A percentile compares a stretch with the other conserved stretches of the same genome.
Evolutionary conservation across 2,797 vertebrate species (phyloP).

Genomic region (Craterocephalus amniculus): DNA sequence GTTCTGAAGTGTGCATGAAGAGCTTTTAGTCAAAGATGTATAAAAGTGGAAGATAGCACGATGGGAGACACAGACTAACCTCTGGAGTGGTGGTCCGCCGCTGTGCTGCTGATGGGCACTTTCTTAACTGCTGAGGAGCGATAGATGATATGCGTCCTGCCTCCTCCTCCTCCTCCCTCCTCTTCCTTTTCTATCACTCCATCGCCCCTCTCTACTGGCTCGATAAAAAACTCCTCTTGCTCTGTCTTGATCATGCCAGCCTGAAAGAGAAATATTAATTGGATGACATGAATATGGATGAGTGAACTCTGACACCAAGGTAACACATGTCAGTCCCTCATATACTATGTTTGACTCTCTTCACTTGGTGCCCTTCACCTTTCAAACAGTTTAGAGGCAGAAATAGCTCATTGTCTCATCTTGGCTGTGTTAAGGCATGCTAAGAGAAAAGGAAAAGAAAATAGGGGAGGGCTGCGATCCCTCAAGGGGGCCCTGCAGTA

Average conservation of each 20-base stretch:
- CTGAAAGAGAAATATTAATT: conserved; percentile 78
- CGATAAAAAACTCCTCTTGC: conserved; percentile 97
- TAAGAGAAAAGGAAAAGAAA: conserved; percentile 19
- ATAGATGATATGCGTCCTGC: conserved; percentile 92
- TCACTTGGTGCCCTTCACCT: conserved; percentile 14
- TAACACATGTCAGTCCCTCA: conserved; percentile 27
- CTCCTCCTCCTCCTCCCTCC: conserved; percentile 81
- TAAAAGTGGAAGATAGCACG: conserved; percentile 4
- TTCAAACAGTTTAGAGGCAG: conserved; percentile 25
- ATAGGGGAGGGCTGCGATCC: conserved; percentile 28
- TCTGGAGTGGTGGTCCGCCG: conserved; percentile 81
- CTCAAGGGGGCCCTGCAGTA: conserved; percentile 28
- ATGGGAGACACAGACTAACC: conserved; percentile 83
- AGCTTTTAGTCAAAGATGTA: conserved; percentile 31
- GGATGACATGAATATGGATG: conserved; percentile 14
- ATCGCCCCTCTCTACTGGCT: conserved; percentile 89
- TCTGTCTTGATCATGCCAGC: conserved; percentile 96
- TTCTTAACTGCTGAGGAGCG: conserved; percentile 88
- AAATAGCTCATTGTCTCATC: conserved; percentile 11
- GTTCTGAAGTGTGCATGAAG: conserved; percentile 18
- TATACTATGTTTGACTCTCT: background rate
- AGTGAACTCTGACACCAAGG: conserved; percentile 37
- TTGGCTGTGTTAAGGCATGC: conserved; percentile 15
- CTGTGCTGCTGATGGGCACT: conserved; percentile 55
- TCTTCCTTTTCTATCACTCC: conserved; percentile 75